Conservation (phyloP, 1,140 invertebrate genomes). For the Elymnias hypermnestra region DNA sequence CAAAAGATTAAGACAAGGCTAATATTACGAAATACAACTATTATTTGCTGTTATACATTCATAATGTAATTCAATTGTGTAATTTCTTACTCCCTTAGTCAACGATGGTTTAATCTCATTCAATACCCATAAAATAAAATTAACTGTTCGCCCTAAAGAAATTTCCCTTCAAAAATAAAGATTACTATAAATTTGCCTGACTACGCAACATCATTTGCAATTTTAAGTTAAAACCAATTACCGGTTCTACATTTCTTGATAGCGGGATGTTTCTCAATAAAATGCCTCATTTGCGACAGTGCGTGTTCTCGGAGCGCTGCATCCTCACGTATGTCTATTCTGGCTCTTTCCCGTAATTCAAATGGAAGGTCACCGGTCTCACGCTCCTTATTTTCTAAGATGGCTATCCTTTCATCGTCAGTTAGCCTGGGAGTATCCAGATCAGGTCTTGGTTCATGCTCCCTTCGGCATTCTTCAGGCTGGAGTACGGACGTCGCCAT, state of each 20-base stretch:
- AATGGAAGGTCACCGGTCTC: conserved; percentile 52
- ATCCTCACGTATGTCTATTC: conserved; percentile 84
- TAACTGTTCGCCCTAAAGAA: too few species aligned
- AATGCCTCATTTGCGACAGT: conserved; percentile 83
- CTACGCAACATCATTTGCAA: too few species aligned
- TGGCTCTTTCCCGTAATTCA: conserved; percentile 77
- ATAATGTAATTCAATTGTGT: too few species aligned
- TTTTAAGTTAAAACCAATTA: conserved; percentile 35
- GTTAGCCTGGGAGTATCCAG: conserved; percentile 42
- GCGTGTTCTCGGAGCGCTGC: conserved; percentile 81
- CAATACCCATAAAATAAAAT: too few species aligned
- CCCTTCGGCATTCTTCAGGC: conserved; percentile 51
- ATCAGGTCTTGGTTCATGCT: conserved; percentile 48
- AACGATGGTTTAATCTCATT: too few species aligned
- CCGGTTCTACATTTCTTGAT: conserved; percentile 86
- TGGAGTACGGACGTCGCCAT: conserved; percentile 69
- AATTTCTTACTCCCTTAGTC: too few species aligned
- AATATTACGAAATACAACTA: too few species aligned
- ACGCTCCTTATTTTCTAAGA: conserved; percentile 52
- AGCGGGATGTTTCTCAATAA: conserved; percentile 85
- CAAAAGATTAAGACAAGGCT: too few species aligned
- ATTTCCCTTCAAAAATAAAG: too few species aligned
- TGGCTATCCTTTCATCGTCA: conserved; percentile 51
- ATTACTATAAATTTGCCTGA: too few species aligned
- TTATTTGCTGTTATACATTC: too few species aligned